phyloP scores from a whole-genome alignment of 2,888 invertebrate species.

The Ectemnius lituratus region DNA sequence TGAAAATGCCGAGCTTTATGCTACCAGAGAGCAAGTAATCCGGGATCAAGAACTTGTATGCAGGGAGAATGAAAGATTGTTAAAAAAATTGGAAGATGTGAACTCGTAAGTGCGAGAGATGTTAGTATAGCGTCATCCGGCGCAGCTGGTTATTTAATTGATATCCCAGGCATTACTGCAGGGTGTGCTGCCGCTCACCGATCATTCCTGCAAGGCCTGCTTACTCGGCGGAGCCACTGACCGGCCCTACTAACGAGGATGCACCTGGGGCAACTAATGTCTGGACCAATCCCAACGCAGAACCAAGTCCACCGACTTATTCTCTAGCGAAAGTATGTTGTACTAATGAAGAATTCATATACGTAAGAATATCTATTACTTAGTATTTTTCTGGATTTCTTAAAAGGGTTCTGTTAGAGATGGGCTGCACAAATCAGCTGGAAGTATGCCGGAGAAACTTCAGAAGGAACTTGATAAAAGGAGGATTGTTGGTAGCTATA shows the following conservation, averaged over 20 bases:
- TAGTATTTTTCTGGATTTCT: not conserved
- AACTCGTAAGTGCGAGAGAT: constrained; percentile 85
- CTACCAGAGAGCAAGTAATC: constrained; percentile 87
- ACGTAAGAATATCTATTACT: not conserved
- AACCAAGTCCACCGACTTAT: constrained; percentile 43
- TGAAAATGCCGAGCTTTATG: constrained; percentile 92
- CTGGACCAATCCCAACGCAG: constrained; percentile 85
- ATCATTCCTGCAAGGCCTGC: constrained; percentile 88
- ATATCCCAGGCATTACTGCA: constrained; percentile 36
- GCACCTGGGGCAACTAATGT: constrained; percentile 80
- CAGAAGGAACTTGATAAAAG: constrained; percentile 83
- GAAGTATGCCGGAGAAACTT: constrained; percentile 82
- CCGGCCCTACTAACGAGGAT: constrained; percentile 66
- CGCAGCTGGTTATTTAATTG: constrained; percentile 30
- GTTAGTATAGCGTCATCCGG: constrained; percentile 2
- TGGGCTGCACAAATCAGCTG: constrained; percentile 72
- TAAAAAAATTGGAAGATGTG: constrained; percentile 92
- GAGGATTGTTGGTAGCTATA: constrained; percentile 81
- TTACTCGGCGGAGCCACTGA: constrained; percentile 81
- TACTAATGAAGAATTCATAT: not conserved
- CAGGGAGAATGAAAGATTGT: constrained; percentile 92
- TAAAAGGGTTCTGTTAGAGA: constrained; percentile 48
- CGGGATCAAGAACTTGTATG: constrained; percentile 94
- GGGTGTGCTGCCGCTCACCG: constrained; percentile 90
- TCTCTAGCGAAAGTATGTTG: constrained; percentile 59